Evolutionary conservation across 2,113 vertebrate genomes (phyloP).

Genomic region (Mesitornis unicolor): DNA sequence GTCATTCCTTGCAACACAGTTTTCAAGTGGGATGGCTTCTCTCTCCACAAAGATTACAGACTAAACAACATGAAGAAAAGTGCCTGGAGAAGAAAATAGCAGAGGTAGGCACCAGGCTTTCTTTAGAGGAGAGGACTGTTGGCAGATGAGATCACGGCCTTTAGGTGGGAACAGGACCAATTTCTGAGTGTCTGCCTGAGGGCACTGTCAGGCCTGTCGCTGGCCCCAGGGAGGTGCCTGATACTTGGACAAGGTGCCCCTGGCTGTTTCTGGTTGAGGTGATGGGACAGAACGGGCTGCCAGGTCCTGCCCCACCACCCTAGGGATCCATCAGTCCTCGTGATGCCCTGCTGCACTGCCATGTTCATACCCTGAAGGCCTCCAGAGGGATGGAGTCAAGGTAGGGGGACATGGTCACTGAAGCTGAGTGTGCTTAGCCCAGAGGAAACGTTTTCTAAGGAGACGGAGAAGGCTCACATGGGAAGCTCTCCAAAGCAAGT

Average conservation of each 20-base stretch:
- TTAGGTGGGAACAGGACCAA: not conserved
- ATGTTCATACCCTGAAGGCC: not conserved
- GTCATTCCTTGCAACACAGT: not conserved
- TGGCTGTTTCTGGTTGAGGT: not conserved
- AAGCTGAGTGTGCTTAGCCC: accelerated
- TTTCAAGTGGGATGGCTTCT: not conserved
- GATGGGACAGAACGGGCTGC: not conserved
- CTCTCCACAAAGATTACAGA: not conserved
- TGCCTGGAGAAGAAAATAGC: not conserved
- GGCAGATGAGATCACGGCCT: not conserved
- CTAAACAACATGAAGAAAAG: not conserved
- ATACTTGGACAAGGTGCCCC: accelerated
- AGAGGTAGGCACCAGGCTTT: not conserved
- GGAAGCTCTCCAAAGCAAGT: not conserved
- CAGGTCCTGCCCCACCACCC: not conserved
- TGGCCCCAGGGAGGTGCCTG: not conserved
- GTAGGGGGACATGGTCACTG: accelerated
- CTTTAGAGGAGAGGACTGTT: not conserved
- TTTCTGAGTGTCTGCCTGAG: not conserved
- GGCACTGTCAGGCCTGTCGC: not conserved
- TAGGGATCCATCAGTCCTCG: not conserved
- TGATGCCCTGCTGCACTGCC: not conserved
- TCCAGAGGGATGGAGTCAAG: not conserved
- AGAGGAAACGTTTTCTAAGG: not conserved
- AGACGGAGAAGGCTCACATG: not conserved